These are phyloP conservation scores for Motacilla tschutschensis DNA, from an alignment of 2,113 vertebrate species.

Conservation along the genomic window DNA sequence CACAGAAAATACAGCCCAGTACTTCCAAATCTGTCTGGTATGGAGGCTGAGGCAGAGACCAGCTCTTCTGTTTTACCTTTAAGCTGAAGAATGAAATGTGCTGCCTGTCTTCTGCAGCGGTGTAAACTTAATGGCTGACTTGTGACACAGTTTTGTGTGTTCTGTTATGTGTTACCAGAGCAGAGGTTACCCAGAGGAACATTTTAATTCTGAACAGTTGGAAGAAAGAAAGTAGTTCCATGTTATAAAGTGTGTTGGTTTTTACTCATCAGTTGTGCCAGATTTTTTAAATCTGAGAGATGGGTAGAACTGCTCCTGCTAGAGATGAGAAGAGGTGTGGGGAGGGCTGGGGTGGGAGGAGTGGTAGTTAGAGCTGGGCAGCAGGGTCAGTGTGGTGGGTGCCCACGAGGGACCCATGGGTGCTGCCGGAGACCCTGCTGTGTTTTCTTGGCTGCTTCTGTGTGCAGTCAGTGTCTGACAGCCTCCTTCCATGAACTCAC, in stretches of 20 bases:
- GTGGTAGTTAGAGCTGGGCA: neutral
- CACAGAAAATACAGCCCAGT: neutral
- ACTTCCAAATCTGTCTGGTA: neutral
- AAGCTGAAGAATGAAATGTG: neutral
- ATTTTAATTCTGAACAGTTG: neutral
- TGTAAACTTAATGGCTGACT: neutral
- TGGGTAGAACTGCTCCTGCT: neutral
- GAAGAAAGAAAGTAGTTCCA: neutral
- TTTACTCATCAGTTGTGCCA: neutral
- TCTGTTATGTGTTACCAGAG: neutral
- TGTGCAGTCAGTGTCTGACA: neutral
- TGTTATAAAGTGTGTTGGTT: neutral
- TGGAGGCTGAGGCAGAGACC: neutral
- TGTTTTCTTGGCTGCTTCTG: neutral
- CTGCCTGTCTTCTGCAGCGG: neutral
- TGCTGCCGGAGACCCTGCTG: neutral
- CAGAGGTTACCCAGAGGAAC: neutral
- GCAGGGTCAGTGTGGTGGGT: neutral
- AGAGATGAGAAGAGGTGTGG: neutral
- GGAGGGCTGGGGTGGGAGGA: neutral
- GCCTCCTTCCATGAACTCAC: neutral
- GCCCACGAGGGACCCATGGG: rapidly evolving
- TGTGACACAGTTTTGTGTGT: neutral
- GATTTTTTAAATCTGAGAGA: neutral
- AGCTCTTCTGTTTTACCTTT: neutral